phyloP scores from a whole-genome alignment of 1,140 invertebrate species.

The honey bee (Apis mellifera) region Amel_HAv3.1 CM009946.2:3749501-3750000 shows the following conservation, averaged over 20 bases:
- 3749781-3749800: conserved; percentile 56
- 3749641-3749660: conserved; percentile 52
- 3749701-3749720: conserved; percentile 48
- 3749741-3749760: conserved; percentile 26
- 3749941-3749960: conserved; percentile 63
- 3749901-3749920: conserved; percentile 55
- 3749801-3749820: conserved; percentile 21
- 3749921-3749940: conserved; percentile 68
- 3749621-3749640: conserved; percentile 32
- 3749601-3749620: too few species aligned
- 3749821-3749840: background rate
- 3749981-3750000: conserved; percentile 68
- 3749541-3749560: background rate
- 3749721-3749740: conserved; percentile 63
- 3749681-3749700: conserved; percentile 38
- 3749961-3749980: conserved; percentile 71
- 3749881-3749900: conserved; percentile 16
- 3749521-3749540: too few species aligned
- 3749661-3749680: background rate
- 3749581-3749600: background rate
- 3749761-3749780: conserved; percentile 59
- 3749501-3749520: too few species aligned
- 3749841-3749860: background rate
- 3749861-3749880: background rate
- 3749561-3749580: background rate